phyloP scores from a whole-genome alignment of 2,113 vertebrate genomes.

The Calyptommatus sinebrachiatus region DNA sequence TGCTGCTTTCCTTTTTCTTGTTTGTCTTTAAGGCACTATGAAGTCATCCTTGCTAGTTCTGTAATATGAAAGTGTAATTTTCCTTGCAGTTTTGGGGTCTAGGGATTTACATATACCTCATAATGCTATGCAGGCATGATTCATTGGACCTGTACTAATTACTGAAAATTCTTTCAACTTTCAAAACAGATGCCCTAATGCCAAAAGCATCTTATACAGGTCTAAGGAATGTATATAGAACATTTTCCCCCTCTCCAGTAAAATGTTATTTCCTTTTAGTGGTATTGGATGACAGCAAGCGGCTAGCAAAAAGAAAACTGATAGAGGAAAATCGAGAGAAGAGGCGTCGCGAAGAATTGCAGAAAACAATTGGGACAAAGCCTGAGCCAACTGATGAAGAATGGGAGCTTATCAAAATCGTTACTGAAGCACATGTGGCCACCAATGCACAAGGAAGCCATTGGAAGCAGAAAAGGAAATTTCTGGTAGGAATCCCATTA shows the following conservation, averaged over 20 bases:
- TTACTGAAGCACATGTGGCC: conserved; percentile 94
- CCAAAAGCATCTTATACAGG: not conserved
- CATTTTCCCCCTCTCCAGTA: conserved; percentile 12
- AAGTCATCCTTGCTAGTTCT: not conserved
- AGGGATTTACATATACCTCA: not conserved
- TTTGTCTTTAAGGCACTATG: too few relatives aligned
- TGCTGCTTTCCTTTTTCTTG: too few relatives aligned
- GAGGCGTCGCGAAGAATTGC: conserved; percentile 86
- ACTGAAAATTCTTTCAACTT: not conserved
- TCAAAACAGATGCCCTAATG: conserved; percentile 13
- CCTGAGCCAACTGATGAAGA: conserved; percentile 91
- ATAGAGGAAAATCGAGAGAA: conserved; percentile 96
- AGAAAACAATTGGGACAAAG: conserved; percentile 88
- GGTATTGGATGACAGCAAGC: conserved; percentile 96
- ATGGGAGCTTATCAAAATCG: conserved; percentile 94
- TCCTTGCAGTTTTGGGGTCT: not conserved
- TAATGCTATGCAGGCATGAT: not conserved
- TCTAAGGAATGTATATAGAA: conserved; percentile 10
- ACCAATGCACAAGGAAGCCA: conserved; percentile 97
- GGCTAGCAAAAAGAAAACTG: conserved; percentile 92
- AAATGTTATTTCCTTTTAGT: conserved; percentile 68
- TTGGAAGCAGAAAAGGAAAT: conserved; percentile 98
- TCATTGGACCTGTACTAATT: not conserved
- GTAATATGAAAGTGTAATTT: not conserved
- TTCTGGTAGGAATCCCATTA: conserved; percentile 83